A percentile compares a stretch with the other conserved stretches of the same genome.
These are phyloP conservation scores for Drosophila sturtevanti DNA, from an alignment of 1,140 invertebrate species.

Conservation along the genomic window DNA sequence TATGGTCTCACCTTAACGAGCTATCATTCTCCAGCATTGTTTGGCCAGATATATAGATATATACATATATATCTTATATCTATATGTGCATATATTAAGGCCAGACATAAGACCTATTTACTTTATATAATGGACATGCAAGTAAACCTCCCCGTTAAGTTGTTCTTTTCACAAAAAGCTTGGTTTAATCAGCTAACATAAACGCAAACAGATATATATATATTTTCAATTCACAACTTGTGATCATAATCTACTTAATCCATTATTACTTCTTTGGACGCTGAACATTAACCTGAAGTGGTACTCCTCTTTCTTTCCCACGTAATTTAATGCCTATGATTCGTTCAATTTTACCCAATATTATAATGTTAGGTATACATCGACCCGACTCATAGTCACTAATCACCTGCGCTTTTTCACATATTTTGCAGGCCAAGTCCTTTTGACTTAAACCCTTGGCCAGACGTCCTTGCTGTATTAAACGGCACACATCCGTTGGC, in stretches of 20 bases:
- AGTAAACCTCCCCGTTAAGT: too few relatives aligned
- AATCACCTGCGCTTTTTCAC: slow-evolving; percentile 97
- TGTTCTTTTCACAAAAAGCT: too few relatives aligned
- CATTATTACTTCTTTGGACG: neutral
- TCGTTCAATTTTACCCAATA: slow-evolving; percentile 96
- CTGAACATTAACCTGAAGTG: neutral
- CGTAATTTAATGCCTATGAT: slow-evolving; percentile 93
- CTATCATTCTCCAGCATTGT: slow-evolving; percentile 51
- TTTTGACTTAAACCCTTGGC: slow-evolving; percentile 96
- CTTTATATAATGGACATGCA: too few relatives aligned
- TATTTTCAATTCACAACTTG: too few relatives aligned
- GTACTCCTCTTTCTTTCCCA: slow-evolving; percentile 86
- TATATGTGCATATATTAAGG: neutral
- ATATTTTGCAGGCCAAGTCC: slow-evolving; percentile 97
- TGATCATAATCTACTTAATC: neutral
- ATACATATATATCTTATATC: neutral
- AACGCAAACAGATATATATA: too few relatives aligned
- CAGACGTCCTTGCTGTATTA: slow-evolving; percentile 96
- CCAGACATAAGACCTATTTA: neutral
- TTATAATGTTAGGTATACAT: slow-evolving; percentile 96
- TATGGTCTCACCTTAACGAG: slow-evolving; percentile 63
- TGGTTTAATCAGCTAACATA: neutral
- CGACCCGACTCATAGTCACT: slow-evolving; percentile 96
- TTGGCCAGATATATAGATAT: slow-evolving; percentile 24
- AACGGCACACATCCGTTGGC: slow-evolving; percentile 83